A percentile compares a stretch with the other conserved stretches of the same genome.
These are phyloP conservation scores for Hafferia zeledoni DNA, from an alignment of 2,797 vertebrate genomes.

Conservation along the genomic window DNA sequence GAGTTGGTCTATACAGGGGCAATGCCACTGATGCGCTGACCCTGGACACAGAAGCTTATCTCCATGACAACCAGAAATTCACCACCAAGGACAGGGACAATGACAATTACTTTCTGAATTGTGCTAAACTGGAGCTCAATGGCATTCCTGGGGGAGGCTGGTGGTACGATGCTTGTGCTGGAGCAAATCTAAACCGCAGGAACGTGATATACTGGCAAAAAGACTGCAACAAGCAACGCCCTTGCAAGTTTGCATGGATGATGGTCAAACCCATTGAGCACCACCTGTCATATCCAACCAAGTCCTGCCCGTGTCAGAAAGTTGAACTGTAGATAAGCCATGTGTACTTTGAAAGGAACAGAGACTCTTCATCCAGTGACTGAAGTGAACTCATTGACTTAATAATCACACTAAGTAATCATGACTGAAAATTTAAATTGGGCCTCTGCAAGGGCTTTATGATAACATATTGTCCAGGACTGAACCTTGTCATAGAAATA, in stretches of 20 bases:
- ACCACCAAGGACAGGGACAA: constrained; percentile 89
- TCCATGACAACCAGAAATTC: constrained; percentile 90
- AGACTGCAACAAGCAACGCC: constrained; percentile 83
- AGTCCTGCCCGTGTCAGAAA: constrained; percentile 28
- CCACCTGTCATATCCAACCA: background rate
- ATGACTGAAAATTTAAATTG: background rate
- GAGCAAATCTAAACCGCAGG: constrained; percentile 86
- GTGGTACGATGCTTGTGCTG: constrained; percentile 88
- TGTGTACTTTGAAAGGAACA: background rate
- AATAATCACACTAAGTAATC: background rate
- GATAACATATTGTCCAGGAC: background rate
- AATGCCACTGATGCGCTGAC: constrained; percentile 84
- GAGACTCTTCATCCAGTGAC: background rate
- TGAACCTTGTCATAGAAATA: background rate
- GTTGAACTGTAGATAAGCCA: constrained; percentile 42
- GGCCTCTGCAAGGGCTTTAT: background rate
- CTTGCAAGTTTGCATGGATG: constrained; percentile 89
- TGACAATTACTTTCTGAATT: constrained; percentile 88
- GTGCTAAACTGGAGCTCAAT: constrained; percentile 83
- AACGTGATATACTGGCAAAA: constrained; percentile 89
- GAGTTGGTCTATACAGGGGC: constrained; percentile 86
- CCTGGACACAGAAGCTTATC: constrained; percentile 86
- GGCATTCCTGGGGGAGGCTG: constrained; percentile 84
- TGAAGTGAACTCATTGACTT: background rate
- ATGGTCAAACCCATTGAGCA: constrained; percentile 80